Base-by-base conservation (phyloP, 1,140 invertebrate genomes). In the Stenopsyche tienmushanensis region DNA sequence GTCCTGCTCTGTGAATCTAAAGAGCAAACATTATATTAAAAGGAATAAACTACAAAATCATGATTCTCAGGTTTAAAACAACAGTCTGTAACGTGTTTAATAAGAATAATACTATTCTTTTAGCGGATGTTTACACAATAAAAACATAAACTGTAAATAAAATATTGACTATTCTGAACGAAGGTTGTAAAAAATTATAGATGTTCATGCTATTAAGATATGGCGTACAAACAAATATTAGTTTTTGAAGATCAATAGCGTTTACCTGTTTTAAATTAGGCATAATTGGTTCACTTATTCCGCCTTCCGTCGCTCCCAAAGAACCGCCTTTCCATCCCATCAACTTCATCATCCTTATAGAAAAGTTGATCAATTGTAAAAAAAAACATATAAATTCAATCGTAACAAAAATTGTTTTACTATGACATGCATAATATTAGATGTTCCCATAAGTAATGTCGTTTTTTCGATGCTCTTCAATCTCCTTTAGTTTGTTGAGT, bases 271-370 rank as follows among this genome's bases (percentile, higher is more conserved):
- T 75, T 44, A 80, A 71, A 26, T 79, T 73, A 5, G 77, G 77
- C 52, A 74, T 75, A 53, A 81, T 78, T 0, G 78, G 76, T 71
- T 81, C 78, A 3, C 70, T 72, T 7, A 79, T 77, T 17, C 90
- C 91, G 69, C 87, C 84, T 10, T 83, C 80, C 13, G 83, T 78
- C 67, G 87, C 87, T 0, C 90, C 90, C 41, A 92, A 77, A 0
- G 88, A 89, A 26, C 90, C 90, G 23, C 90, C 90, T 23, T 83
- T 79, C 90, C 90, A 93, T 0, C 91, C 91, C 90, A 93, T 92
- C 66, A 88, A 76, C 64, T 86, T 84, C 83, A 93, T 84, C 77
- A 93, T 82, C 72, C 86, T 89, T 54, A n/a, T n/a, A n/a, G n/a
- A n/a, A n/a, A n/a, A n/a, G n/a, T n/a, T 77, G 85, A 73, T 62